Conservation (phyloP, 1,140 invertebrate genomes). For the Lepidurus apus region DNA sequence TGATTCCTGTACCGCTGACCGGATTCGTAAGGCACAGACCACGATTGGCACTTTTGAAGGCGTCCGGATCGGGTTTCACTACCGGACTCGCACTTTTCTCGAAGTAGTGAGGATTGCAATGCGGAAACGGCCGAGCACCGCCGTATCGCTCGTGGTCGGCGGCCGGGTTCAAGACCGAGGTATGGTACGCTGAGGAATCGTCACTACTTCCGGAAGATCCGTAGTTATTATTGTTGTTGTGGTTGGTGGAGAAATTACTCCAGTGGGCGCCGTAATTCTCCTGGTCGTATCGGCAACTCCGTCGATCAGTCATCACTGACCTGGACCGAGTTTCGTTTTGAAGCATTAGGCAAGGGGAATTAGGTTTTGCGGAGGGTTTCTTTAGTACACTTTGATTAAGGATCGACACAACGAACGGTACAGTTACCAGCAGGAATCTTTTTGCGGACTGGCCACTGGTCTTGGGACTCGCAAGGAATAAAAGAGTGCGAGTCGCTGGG, state of each 20-base stretch:
- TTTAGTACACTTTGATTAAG: too few species aligned
- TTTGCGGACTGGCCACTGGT: neutral
- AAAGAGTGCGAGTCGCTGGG: neutral
- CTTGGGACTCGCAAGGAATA: neutral
- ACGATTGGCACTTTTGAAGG: neutral
- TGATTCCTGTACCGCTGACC: neutral
- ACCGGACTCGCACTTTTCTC: neutral
- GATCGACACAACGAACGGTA: too few species aligned
- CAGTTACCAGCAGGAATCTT: neutral
- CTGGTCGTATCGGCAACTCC: conserved; percentile 7
- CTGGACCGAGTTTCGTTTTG: neutral
- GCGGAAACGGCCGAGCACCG: neutral
- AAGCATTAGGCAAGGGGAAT: neutral
- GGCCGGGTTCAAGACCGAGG: neutral
- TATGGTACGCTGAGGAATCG: neutral
- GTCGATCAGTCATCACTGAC: neutral
- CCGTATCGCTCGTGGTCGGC: neutral
- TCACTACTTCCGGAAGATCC: neutral
- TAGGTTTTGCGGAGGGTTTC: too few species aligned
- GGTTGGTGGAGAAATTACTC: neutral
- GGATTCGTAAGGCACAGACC: neutral
- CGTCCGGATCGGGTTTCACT: conserved; percentile 8
- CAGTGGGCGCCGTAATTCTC: neutral
- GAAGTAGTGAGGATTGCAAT: neutral
- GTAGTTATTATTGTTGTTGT: neutral